Percentiles rank a stretch among this genome's conserved stretches.
phyloP scores from a whole-genome alignment of 1,140 invertebrate genomes.

The Prorops nasuta region DNA sequence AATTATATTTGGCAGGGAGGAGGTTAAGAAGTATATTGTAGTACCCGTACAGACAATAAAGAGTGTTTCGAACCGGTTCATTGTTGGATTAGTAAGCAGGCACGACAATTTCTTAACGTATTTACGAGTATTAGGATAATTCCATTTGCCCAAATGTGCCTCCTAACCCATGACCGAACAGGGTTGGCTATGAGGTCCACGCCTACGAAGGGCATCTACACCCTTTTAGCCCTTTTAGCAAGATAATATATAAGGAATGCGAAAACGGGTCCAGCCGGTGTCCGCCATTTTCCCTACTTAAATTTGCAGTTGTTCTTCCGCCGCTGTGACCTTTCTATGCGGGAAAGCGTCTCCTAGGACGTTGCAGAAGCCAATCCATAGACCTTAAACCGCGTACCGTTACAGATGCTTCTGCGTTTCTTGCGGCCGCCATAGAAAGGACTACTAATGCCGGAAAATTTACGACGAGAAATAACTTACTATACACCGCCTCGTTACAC shows the following conservation, averaged over 20 bases:
- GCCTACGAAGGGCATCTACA: too few species aligned
- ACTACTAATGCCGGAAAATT: slow-evolving; percentile 16
- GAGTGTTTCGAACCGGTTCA: neutral
- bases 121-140: slow-evolving; percentile 40
- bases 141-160: slow-evolving; percentile 27
- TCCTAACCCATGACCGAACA: neutral
- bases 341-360: neutral
- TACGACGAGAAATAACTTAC: neutral
- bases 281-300: slow-evolving; percentile 1
- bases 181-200: too few species aligned
- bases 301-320: slow-evolving; percentile 8
- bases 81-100: slow-evolving; percentile 3
- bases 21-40: too few species aligned
- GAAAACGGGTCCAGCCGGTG: slow-evolving; percentile 15
- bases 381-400: slow-evolving; percentile 14
- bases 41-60: neutral
- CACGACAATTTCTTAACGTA: slow-evolving; percentile 28
- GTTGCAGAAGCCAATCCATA: slow-evolving; percentile 7
- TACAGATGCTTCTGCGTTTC: slow-evolving; percentile 1
- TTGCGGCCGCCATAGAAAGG: neutral
- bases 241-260: too few species aligned
- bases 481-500: neutral
- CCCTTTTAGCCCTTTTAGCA: too few species aligned
- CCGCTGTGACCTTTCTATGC: neutral
- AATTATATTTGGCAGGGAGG: too few species aligned